Conservation (phyloP, 2,888 invertebrate species). For the Thymelicus sylvestris region DNA sequence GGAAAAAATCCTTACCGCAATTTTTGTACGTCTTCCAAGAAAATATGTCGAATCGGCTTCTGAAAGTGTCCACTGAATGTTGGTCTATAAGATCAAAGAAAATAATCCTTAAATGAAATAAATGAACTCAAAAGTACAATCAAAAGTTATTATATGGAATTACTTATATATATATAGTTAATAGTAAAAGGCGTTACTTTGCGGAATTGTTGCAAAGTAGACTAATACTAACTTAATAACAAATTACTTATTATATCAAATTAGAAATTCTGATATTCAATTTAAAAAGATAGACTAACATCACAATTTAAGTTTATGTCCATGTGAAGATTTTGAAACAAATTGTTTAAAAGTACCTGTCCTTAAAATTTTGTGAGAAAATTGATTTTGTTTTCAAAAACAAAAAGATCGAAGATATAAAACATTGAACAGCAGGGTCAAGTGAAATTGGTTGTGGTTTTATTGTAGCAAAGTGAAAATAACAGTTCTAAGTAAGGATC, state of each 20-base stretch:
- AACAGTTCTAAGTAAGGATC: constrained; percentile 60
- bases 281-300: too few species aligned
- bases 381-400: not conserved
- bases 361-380: not conserved
- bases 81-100: constrained; percentile 49
- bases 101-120: constrained; percentile 42
- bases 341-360: not conserved
- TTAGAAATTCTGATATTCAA: too few species aligned
- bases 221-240: too few species aligned
- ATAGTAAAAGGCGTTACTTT: too few species aligned
- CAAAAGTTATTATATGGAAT: not conserved
- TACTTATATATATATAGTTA: too few species aligned
- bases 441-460: constrained; percentile 53
- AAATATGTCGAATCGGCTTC: constrained; percentile 65
- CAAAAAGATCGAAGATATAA: constrained; percentile 12
- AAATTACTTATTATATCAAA: too few species aligned
- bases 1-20: constrained; percentile 64
- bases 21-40: constrained; percentile 61
- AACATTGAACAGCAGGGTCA: constrained; percentile 48
- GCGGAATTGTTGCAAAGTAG: too few species aligned
- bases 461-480: constrained; percentile 71
- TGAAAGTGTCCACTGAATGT: constrained; percentile 53
- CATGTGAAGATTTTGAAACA: not conserved
- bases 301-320: too few species aligned
- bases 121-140: constrained; percentile 15